phyloP scores from a whole-genome alignment of 2,888 invertebrate species.

The Tachystola acroxantha region DNA sequence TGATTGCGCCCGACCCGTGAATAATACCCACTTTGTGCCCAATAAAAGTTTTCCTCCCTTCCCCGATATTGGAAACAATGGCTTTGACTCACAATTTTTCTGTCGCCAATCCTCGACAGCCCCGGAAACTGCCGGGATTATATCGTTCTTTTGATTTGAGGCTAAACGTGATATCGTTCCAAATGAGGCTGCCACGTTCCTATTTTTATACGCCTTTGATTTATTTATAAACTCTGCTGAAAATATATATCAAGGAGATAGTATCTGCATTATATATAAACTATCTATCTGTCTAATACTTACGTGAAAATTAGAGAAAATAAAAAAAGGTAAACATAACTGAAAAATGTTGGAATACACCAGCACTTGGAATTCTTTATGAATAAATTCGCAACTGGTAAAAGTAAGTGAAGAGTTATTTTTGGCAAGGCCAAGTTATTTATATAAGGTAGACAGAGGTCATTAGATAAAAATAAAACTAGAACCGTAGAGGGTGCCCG shows the following conservation, averaged over 20 bases:
- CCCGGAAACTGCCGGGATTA: slow-evolving; percentile 55
- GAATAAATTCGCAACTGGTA: too few species aligned
- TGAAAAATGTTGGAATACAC: background rate
- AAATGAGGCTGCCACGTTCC: slow-evolving; percentile 41
- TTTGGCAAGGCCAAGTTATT: too few species aligned
- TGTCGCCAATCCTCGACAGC: slow-evolving; percentile 36
- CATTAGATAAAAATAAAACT: too few species aligned
- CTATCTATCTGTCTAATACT: background rate
- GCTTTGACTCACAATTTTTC: slow-evolving; percentile 69
- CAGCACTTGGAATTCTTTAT: too few species aligned
- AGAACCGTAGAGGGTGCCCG: too few species aligned
- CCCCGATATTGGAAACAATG: slow-evolving; percentile 71
- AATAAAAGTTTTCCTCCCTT: slow-evolving; percentile 70
- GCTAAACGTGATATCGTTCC: slow-evolving; percentile 61
- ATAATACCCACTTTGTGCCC: slow-evolving; percentile 74
- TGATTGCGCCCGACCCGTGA: slow-evolving; percentile 66
- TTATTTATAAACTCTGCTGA: slow-evolving; percentile 30
- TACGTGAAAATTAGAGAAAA: background rate
- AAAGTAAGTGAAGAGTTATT: too few species aligned
- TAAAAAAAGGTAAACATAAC: too few species aligned
- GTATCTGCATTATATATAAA: too few species aligned
- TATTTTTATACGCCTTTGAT: slow-evolving; percentile 17
- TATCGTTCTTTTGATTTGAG: slow-evolving; percentile 68
- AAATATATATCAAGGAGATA: too few species aligned
- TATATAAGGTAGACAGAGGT: too few species aligned